Percentiles rank a stretch among this genome's conserved stretches.
Conservation (phyloP, 2,888 invertebrate species). For the Ptychoptera contaminata region DNA sequence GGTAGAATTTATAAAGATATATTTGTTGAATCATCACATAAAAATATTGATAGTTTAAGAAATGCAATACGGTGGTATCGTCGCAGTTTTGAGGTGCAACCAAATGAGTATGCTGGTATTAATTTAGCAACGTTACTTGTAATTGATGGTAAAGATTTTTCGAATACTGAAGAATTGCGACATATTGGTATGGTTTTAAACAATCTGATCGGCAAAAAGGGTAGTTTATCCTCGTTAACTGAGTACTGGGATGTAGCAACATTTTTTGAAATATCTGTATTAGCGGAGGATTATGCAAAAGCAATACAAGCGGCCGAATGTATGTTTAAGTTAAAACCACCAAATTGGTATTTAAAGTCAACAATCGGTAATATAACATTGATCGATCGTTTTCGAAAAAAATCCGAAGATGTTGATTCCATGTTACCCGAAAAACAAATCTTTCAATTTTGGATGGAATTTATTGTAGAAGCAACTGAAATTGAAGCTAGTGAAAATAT, state of each 20-base stretch:
- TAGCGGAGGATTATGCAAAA: constrained; percentile 93
- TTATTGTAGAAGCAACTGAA: constrained; percentile 88
- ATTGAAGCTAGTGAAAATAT: constrained; percentile 64
- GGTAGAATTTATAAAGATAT: constrained; percentile 95
- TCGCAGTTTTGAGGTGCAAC: constrained; percentile 94
- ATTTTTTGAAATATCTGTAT: constrained; percentile 94
- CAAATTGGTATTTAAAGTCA: constrained; percentile 89
- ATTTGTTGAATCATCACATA: constrained; percentile 90
- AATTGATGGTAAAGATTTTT: constrained; percentile 91
- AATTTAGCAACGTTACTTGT: constrained; percentile 94
- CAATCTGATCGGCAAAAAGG: constrained; percentile 95
- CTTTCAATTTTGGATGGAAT: constrained; percentile 97
- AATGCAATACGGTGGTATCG: constrained; percentile 96
- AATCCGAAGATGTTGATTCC: constrained; percentile 50
- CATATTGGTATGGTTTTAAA: constrained; percentile 90
- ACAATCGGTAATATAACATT: constrained; percentile 93
- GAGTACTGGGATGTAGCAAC: constrained; percentile 99
- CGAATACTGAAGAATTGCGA: constrained; percentile 76
- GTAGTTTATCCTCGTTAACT: constrained; percentile 76
- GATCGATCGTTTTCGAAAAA: constrained; percentile 79
- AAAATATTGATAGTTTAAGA: constrained; percentile 71
- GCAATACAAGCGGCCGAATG: constrained; percentile 93
- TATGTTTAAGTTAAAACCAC: constrained; percentile 82
- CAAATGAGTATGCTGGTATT: constrained; percentile 97
- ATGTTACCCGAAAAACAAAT: constrained; percentile 66